Conservation (phyloP, 2,888 invertebrate species). For the Xiphydria camelus region DNA sequence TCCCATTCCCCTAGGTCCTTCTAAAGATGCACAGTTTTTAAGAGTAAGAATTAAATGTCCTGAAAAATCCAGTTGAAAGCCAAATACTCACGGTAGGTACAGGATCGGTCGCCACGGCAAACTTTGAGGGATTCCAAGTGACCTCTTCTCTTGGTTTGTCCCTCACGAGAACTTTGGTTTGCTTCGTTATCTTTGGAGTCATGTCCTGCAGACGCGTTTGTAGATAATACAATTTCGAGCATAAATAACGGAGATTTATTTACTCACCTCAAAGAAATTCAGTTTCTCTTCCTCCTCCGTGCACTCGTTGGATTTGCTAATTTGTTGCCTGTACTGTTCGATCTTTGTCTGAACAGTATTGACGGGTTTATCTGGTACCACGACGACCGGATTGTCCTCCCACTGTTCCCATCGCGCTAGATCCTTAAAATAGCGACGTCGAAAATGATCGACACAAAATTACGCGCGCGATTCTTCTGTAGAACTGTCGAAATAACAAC, state of each 20-base stretch:
- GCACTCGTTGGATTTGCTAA: conserved; percentile 55
- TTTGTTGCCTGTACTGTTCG: conserved; percentile 65
- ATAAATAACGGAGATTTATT: too few species aligned
- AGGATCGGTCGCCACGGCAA: conserved; percentile 58
- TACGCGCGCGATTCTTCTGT: too few species aligned
- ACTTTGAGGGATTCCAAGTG: conserved; percentile 54
- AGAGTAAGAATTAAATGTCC: background rate
- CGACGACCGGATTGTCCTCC: conserved; percentile 62
- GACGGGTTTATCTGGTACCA: conserved; percentile 50
- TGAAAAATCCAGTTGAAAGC: conserved; percentile 4
- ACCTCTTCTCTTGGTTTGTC: conserved; percentile 41
- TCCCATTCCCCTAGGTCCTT: conserved; percentile 63
- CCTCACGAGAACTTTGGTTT: conserved; percentile 62
- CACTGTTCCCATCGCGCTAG: conserved; percentile 65
- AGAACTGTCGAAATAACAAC: too few species aligned
- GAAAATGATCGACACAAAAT: too few species aligned
- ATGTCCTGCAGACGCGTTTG: conserved; percentile 61
- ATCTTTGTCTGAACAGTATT: conserved; percentile 66
- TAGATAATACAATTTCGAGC: background rate
- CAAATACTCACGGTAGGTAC: conserved; percentile 54
- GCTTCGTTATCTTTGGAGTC: conserved; percentile 66
- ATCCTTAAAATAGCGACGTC: conserved; percentile 41
- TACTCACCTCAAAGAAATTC: conserved; percentile 63
- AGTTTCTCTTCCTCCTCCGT: conserved; percentile 56
- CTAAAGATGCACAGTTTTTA: conserved; percentile 34